These are phyloP conservation scores for Geotrupes spiniger DNA, from an alignment of 2,888 invertebrate genomes.

Conservation along the genomic window DNA sequence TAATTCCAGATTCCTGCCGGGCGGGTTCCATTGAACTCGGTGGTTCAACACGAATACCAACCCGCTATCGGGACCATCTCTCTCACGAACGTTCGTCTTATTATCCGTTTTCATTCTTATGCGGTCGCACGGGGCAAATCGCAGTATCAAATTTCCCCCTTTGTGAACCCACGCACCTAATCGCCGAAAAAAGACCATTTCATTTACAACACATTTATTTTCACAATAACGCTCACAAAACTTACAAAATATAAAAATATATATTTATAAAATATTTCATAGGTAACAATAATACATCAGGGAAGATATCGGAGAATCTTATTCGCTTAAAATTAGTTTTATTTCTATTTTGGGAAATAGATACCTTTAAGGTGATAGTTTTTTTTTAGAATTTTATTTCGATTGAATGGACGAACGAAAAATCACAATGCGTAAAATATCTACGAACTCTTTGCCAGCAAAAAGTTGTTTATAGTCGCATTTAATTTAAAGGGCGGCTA, in stretches of 20 bases:
- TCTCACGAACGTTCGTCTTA: slow-evolving; percentile 20
- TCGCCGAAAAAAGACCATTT: no score
- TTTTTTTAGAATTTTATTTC: no score
- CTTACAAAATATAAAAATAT: slow-evolving; percentile 15
- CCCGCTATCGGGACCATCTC: slow-evolving; percentile 22
- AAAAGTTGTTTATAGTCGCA: no score
- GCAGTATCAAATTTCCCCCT: not conserved
- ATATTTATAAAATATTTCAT: slow-evolving; percentile 14
- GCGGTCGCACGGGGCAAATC: not conserved
- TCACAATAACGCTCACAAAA: slow-evolving; percentile 21
- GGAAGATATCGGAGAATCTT: slow-evolving; percentile 7
- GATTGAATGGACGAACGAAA: no score
- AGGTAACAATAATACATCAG: slow-evolving; percentile 17
- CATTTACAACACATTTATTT: no score
- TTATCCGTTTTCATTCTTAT: slow-evolving; percentile 12
- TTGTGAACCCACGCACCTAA: no score
- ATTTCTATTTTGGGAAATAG: not conserved
- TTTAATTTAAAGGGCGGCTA: no score
- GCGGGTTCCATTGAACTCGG: slow-evolving; percentile 24
- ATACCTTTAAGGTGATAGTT: no score
- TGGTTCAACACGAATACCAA: slow-evolving; percentile 18
- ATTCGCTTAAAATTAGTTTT: not conserved
- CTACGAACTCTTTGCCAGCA: no score
- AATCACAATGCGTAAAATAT: no score
- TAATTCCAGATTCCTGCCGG: slow-evolving; percentile 9